Evolutionary conservation across 2,797 vertebrate genomes (phyloP), one percentile per base, ranked within the genome.

Genomic region (Sebastes umbrosus): DNA sequence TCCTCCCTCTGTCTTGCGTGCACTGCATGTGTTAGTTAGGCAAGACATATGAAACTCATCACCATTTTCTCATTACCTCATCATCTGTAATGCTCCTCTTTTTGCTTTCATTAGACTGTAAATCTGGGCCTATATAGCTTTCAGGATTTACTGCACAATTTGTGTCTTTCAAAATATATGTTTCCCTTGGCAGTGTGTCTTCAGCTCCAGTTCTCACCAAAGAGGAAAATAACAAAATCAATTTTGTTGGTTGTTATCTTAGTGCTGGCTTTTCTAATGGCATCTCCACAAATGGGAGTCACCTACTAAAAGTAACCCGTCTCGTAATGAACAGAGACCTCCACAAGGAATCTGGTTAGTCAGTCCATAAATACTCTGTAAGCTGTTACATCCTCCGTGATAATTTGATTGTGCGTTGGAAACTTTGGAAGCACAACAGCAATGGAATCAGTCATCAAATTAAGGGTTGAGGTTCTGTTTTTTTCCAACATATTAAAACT

Each of bases 31-130:
- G 18, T 66, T 69, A 29, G 24, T 54, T 34, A 52, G 13, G 63
- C 81, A 75, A 75, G 76, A 78, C 85, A 87, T 74, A 73, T 88
- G 87, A 84, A 87, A 86, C 59, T 78, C 73, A 87, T 90, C 86
- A 85, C 60, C 52, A 29, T 84, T 60, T 85, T 86, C 82, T 83
- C 78, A 83, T 90, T 77, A 87, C 88, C 73, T 89, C 84, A 87
- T 83, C 76, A 69, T 80, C 79, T 74, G 63, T 82, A 76, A 83
- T 81, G 52, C 67, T 86, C 43, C 66, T 73, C 69, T 75, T 69
- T 71, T 80, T 80, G 86, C 74, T 63, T 85, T 69, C 79, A 77
- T 83, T 80, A 79, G 66, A 69, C 69, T 77, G 65, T 88, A 87
- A 84, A 88, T 86, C 84, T 78, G 80, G 39, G 70, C 39, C 36